These are phyloP conservation scores for Vollenhovia emeryi DNA, from an alignment of 1,140 invertebrate genomes.

Conservation along the genomic window DNA sequence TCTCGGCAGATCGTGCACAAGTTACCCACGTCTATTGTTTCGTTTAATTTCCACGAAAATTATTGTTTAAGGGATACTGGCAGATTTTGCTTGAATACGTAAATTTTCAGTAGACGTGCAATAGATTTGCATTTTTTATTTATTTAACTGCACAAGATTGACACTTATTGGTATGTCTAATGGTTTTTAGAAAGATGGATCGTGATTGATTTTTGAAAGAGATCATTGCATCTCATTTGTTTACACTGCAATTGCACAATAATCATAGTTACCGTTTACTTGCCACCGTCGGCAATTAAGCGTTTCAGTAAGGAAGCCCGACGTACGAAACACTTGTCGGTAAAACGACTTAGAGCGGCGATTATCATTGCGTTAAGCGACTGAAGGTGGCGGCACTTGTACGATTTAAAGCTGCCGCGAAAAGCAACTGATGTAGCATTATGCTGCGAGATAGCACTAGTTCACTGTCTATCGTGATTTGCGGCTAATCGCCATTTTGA, in stretches of 20 bases:
- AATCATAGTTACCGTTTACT: not conserved
- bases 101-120: not conserved
- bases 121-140: not conserved
- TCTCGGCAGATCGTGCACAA: not conserved
- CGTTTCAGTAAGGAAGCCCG: not conserved
- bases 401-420: not conserved
- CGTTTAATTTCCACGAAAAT: not conserved
- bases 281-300: not conserved
- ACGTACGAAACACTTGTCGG: not conserved
- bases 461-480: not conserved
- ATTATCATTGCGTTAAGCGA: not conserved
- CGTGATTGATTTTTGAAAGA: not conserved
- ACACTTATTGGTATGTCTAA: not conserved
- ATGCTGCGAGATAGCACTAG: not conserved
- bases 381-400: not conserved
- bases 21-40: not conserved
- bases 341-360: not conserved
- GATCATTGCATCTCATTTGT: not conserved
- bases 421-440: not conserved
- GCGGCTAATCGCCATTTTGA: conserved; percentile 1
- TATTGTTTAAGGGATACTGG: not conserved
- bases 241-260: not conserved
- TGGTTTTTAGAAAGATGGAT: not conserved
- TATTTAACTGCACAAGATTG: not conserved
- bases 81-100: not conserved